These are phyloP conservation scores for Archips xylosteana DNA, from an alignment of 2,888 invertebrate genomes.

Conservation along the genomic window DNA sequence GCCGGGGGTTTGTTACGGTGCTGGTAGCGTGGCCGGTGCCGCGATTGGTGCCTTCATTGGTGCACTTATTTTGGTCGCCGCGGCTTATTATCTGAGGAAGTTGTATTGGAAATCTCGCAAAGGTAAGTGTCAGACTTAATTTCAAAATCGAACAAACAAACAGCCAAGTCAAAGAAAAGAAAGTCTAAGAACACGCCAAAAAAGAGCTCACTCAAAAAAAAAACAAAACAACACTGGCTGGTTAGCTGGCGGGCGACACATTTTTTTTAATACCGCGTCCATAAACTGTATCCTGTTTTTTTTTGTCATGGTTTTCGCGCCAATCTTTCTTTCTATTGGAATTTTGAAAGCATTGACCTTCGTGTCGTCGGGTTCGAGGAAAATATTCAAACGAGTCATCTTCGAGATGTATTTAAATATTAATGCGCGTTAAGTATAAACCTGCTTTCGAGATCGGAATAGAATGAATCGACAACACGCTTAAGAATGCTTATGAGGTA, in stretches of 20 bases:
- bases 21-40: slow-evolving; percentile 89
- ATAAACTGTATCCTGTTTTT: slow-evolving; percentile 15
- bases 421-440: slow-evolving; percentile 28
- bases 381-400: slow-evolving; percentile 38
- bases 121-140: slow-evolving; percentile 67
- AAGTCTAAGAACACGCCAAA: neutral
- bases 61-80: slow-evolving; percentile 86
- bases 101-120: slow-evolving; percentile 87
- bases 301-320: slow-evolving; percentile 16
- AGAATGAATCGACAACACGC: slow-evolving; percentile 1
- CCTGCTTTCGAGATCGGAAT: slow-evolving; percentile 23
- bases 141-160: neutral
- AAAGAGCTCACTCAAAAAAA: neutral
- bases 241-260: neutral
- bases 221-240: neutral
- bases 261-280: neutral
- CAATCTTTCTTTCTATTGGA: slow-evolving; percentile 40
- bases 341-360: slow-evolving; percentile 46
- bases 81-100: slow-evolving; percentile 85
- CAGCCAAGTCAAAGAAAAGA: neutral
- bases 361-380: slow-evolving; percentile 16
- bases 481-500: neutral
- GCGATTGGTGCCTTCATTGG: slow-evolving; percentile 89
- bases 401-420: slow-evolving; percentile 33
- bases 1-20: slow-evolving; percentile 86